Conservation (phyloP, 2,888 invertebrate genomes). For the Lepidocyrtoides sp. region DNA sequence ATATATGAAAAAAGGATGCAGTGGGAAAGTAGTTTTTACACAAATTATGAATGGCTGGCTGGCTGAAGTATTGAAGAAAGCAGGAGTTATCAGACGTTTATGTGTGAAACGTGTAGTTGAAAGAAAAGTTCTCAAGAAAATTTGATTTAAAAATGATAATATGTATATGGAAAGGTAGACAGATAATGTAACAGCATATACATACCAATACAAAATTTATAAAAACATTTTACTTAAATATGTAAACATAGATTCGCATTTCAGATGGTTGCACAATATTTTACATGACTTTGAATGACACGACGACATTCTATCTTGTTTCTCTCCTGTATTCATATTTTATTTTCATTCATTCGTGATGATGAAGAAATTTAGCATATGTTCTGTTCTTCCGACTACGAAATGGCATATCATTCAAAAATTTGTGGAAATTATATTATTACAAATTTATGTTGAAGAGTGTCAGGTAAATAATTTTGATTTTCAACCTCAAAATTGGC, state of each 20-base stretch:
- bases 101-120: conserved; percentile 26
- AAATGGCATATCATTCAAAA: conserved; percentile 58
- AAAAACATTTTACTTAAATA: too few relatives aligned
- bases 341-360: conserved; percentile 56
- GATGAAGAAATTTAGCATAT: conserved; percentile 57
- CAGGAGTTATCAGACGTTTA: too few relatives aligned
- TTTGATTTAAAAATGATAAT: conserved; percentile 28
- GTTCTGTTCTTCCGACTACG: conserved; percentile 50
- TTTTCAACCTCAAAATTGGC: too few relatives aligned
- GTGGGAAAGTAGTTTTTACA: conserved; percentile 55
- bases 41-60: conserved; percentile 69
- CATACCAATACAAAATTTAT: too few relatives aligned
- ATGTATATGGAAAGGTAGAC: conserved; percentile 1
- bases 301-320: neutral
- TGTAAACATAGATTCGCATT: too few relatives aligned
- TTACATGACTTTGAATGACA: too few relatives aligned
- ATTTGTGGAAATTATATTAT: conserved; percentile 62
- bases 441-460: too few relatives aligned
- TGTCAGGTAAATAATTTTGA: too few relatives aligned
- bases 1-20: conserved; percentile 53
- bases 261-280: too few relatives aligned
- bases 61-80: conserved; percentile 51
- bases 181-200: too few relatives aligned
- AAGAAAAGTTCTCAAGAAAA: neutral
- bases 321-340: neutral